These are phyloP conservation scores for Centropyge bicolor DNA, from an alignment of 2,797 vertebrate species.

Conservation along the genomic window DNA sequence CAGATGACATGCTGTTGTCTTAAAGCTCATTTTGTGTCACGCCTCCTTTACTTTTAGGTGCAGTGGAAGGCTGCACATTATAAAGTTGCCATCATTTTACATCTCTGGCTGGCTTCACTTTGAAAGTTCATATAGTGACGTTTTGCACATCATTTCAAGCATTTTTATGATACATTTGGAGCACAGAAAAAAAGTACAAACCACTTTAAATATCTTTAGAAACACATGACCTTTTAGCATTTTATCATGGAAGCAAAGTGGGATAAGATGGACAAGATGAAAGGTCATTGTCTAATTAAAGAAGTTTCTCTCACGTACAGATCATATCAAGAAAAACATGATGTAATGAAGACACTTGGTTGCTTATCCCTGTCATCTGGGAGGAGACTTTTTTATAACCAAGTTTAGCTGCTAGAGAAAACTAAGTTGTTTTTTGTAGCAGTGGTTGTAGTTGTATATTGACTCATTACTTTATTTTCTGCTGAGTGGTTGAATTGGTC, in stretches of 20 bases:
- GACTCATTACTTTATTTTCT: slow-evolving; percentile 25
- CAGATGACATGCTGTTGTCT: neutral
- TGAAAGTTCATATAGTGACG: neutral
- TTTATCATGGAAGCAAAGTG: slow-evolving; percentile 21
- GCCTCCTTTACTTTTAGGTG: neutral
- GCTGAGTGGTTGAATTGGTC: slow-evolving; percentile 32
- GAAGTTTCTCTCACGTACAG: slow-evolving; percentile 45
- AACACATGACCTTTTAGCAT: neutral
- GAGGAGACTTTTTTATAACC: slow-evolving; percentile 25
- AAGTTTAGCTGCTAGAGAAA: slow-evolving; percentile 13
- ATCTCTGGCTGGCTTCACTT: neutral
- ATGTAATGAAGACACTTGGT: slow-evolving; percentile 60
- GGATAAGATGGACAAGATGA: slow-evolving; percentile 35
- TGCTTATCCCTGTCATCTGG: slow-evolving; percentile 40
- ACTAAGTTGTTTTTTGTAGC: slow-evolving; percentile 17
- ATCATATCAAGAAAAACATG: slow-evolving; percentile 59
- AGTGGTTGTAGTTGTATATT: slow-evolving; percentile 6
- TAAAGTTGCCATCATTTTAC: neutral
- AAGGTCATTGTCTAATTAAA: slow-evolving; percentile 68
- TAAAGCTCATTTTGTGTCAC: neutral
- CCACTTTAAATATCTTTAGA: slow-evolving; percentile 10
- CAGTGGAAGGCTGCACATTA: neutral
- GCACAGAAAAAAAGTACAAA: neutral
- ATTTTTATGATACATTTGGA: neutral
- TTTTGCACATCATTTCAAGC: neutral